Percentiles rank a stretch among this genome's conserved stretches.
phyloP scores from a whole-genome alignment of 2,797 vertebrate genomes.

The Anabacerthia variegaticeps region DNA sequence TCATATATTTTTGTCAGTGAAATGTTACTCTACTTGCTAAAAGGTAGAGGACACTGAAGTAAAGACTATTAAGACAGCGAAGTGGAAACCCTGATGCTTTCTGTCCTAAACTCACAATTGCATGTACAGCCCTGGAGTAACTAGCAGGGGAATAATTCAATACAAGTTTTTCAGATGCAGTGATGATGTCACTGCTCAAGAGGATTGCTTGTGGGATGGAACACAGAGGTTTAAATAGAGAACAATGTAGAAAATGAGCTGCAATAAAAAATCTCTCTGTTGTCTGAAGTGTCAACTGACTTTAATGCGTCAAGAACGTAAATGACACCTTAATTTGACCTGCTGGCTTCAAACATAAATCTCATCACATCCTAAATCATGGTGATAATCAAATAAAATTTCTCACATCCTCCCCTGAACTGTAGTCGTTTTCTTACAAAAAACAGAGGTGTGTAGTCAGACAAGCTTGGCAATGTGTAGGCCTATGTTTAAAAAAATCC shows the following conservation, averaged over 20 bases:
- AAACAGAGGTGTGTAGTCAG: neutral
- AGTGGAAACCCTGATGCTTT: neutral
- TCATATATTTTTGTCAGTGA: neutral
- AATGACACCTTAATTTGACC: neutral
- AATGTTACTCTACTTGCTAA: neutral
- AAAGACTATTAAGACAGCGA: neutral
- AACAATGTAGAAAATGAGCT: neutral
- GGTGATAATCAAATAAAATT: neutral
- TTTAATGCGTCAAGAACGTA: neutral
- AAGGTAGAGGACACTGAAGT: neutral
- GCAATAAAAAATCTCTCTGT: neutral
- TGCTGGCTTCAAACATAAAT: neutral
- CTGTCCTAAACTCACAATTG: neutral
- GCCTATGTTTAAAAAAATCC: neutral
- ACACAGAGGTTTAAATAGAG: neutral
- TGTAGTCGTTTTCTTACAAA: neutral
- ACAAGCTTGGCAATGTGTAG: neutral
- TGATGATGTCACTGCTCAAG: neutral
- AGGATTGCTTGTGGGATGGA: neutral
- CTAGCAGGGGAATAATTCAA: neutral
- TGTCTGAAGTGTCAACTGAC: neutral
- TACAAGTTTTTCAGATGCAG: rapidly evolving
- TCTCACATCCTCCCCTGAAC: neutral
- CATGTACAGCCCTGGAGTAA: neutral
- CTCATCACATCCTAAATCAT: neutral